Evolutionary conservation across 2,888 invertebrate genomes (phyloP).

Genomic region (Temnothorax rugatulus): DNA sequence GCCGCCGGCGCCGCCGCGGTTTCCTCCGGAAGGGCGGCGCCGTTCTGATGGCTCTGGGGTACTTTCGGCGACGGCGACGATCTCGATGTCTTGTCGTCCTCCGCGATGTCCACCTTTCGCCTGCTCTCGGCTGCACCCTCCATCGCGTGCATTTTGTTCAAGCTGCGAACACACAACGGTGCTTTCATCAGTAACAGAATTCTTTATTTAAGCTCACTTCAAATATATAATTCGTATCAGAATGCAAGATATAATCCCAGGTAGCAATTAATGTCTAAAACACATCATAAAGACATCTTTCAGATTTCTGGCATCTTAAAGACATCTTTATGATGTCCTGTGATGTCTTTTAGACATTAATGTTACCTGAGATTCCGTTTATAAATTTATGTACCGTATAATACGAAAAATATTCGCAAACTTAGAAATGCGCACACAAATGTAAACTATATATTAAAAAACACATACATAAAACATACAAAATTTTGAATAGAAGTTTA

Average conservation of each 20-base stretch:
- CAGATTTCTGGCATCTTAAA: no score
- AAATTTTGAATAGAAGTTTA: background rate
- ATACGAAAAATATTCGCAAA: background rate
- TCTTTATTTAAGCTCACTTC: background rate
- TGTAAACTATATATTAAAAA: background rate
- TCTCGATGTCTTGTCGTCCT: constrained; percentile 77
- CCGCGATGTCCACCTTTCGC: constrained; percentile 79
- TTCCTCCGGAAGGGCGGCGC: constrained; percentile 84
- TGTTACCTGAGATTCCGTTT: no score
- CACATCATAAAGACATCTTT: no score
- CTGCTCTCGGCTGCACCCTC: constrained; percentile 87
- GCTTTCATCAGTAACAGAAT: background rate
- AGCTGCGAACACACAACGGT: constrained; percentile 84
- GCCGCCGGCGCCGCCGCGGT: constrained; percentile 79
- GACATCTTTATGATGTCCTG: no score
- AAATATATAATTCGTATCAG: background rate
- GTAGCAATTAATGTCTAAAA: no score
- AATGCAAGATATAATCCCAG: background rate
- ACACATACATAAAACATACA: background rate
- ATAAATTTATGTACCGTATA: background rate
- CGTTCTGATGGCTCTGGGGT: constrained; percentile 83
- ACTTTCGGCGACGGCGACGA: constrained; percentile 81
- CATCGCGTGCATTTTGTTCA: constrained; percentile 89
- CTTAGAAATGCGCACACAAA: background rate
- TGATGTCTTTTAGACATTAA: no score